Percentiles rank a stretch among this genome's conserved stretches.
Conservation (phyloP, 2,113 vertebrate species). For the Eulemur macaco region DNA sequence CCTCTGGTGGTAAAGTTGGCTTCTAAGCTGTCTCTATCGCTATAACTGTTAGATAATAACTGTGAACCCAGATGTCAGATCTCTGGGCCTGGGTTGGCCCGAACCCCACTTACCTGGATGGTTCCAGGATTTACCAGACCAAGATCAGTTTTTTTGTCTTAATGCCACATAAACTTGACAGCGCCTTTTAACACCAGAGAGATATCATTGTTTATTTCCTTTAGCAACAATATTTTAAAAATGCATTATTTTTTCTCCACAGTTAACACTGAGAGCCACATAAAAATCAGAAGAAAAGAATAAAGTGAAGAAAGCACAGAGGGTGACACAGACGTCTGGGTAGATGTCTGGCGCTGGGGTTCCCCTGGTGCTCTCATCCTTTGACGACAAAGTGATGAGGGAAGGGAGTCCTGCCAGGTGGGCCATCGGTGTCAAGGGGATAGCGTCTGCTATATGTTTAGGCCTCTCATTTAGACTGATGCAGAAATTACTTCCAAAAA, state of each 20-base stretch:
- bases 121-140: background rate
- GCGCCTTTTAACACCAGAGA: background rate
- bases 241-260: background rate
- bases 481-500: background rate
- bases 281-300: background rate
- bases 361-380: background rate
- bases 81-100: background rate
- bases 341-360: background rate
- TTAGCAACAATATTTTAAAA: background rate
- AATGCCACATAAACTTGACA: background rate
- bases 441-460: background rate
- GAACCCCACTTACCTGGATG: background rate
- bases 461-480: background rate
- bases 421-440: no score
- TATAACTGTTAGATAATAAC: background rate
- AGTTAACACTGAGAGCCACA: background rate
- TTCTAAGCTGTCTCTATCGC: background rate
- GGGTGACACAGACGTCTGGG: no score
- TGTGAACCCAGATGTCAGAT: background rate
- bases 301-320: background rate
- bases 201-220: background rate
- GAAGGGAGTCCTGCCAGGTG: no score
- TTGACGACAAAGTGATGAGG: background rate
- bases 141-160: background rate
- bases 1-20: background rate